Evolutionary conservation across 2,113 vertebrate genomes (phyloP).

Genomic region (Osmerus eperlanus): DNA sequence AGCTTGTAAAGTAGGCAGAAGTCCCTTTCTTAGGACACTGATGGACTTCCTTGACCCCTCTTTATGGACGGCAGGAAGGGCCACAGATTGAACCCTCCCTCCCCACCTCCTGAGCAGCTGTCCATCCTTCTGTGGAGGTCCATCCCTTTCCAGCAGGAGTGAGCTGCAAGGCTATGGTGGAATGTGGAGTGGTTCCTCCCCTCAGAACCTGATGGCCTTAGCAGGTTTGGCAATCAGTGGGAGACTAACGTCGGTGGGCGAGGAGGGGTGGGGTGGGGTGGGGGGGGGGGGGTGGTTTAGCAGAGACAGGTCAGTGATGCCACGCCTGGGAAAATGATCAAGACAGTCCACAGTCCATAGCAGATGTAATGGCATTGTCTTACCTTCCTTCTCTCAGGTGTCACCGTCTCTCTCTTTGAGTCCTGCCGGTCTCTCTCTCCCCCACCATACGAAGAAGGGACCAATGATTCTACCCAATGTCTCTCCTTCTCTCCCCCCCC

Average conservation of each 20-base stretch:
- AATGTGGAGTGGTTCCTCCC: conserved; percentile 37
- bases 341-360: conserved; percentile 37
- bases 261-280: neutral
- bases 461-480: conserved; percentile 4
- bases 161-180: conserved; percentile 21
- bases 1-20: conserved; percentile 33
- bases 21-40: conserved; percentile 24
- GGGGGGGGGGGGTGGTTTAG: conserved; percentile 10
- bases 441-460: neutral
- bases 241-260: conserved; percentile 36
- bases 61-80: conserved; percentile 18
- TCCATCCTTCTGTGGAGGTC: conserved; percentile 54
- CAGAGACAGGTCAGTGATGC: conserved; percentile 13
- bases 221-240: conserved; percentile 57
- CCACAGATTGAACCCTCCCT: conserved; percentile 33
- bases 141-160: conserved; percentile 52
- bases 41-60: conserved; percentile 15
- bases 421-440: conserved; percentile 13
- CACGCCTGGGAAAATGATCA: conserved; percentile 59
- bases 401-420: conserved; percentile 3
- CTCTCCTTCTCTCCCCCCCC: neutral
- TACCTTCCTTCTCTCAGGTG: neutral
- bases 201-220: conserved; percentile 62
- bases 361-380: conserved; percentile 39
- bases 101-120: conserved; percentile 52